Evolutionary conservation across 1,140 invertebrate species (phyloP), one percentile per base, ranked within the genome.

Genomic region (Trachymyrmex septentrionalis): DNA sequence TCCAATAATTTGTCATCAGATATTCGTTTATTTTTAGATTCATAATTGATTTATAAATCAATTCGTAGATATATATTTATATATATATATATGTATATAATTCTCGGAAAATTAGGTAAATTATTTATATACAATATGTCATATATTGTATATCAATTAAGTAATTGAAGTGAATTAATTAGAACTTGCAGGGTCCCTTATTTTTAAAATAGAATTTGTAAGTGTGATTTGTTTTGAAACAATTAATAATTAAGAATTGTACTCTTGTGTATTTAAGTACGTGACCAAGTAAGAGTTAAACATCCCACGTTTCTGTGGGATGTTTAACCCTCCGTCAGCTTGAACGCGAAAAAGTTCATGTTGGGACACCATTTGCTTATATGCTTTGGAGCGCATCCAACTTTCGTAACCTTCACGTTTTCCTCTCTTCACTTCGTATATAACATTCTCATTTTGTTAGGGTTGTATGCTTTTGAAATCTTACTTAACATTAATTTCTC

Each of bases 381-480:
- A 77, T 77, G 53, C 53, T 59, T 89, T 86, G 88, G 81, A 85
- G 12, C 53, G 73, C 86, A 71, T 86, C 88, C 81, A 89, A 66
- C 30, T 88, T 85, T 67, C 59, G 61, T 71, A 59, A 84, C n/a
- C 72, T 59, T 75, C 66, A 34, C 30, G 38, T 66, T 64, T 44
- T 66, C 38, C 7, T 19, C 24, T 48, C 38, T 64, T 12, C 7
- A 27, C 19, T 48, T 77, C 21, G n/a, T 76, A 59, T 30, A 21
- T 30, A 48, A 1, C 16, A 63, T 63, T 76, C 67, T 64, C 12
- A 85, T 75, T 69, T 69, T 16, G 24, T 61, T 34, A 48, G 50
- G 38, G 12, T 85, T 34, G 38, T 55, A 50, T 38, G 24, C n/a
- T 48, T 27, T 55, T 48, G 30, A 48, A 64, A 77, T 64, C 10